Evolutionary conservation across 2,113 vertebrate genomes (phyloP).

Genomic region (Mobula hypostoma): DNA sequence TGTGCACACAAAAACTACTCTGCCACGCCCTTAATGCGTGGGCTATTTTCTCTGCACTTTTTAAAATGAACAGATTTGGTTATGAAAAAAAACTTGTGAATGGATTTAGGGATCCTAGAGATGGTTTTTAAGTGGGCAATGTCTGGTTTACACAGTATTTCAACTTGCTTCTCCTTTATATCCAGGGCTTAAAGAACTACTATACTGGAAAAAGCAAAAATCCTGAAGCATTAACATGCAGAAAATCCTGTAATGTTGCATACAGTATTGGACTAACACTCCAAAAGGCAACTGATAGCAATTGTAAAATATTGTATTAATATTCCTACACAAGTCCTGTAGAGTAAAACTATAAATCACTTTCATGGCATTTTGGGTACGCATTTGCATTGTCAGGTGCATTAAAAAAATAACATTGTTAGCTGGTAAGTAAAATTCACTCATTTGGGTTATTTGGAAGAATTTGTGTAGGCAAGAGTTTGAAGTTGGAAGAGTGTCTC

Average conservation of each 20-base stretch:
- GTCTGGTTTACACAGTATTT: constrained; percentile 35
- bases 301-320: constrained; percentile 21
- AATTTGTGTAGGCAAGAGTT: background rate
- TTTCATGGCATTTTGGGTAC: background rate
- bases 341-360: background rate
- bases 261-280: constrained; percentile 23
- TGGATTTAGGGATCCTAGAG: background rate
- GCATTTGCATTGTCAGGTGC: background rate
- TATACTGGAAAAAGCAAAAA: background rate
- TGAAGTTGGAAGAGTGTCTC: background rate
- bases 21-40: constrained; percentile 16
- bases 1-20: constrained; percentile 27
- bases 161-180: constrained; percentile 19
- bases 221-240: constrained; percentile 6
- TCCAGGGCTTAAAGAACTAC: constrained; percentile 7
- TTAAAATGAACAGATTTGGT: constrained; percentile 34
- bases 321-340: background rate
- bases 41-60: constrained; percentile 36
- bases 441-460: background rate
- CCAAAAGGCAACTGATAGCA: background rate
- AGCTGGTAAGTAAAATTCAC: background rate
- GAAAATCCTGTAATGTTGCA: constrained; percentile 15
- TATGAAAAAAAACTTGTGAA: constrained; percentile 11
- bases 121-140: constrained; percentile 18
- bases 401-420: background rate